These are phyloP conservation scores for Oscheius sp. DNA, from an alignment of 2,888 invertebrate species.

Conservation along the genomic window DNA sequence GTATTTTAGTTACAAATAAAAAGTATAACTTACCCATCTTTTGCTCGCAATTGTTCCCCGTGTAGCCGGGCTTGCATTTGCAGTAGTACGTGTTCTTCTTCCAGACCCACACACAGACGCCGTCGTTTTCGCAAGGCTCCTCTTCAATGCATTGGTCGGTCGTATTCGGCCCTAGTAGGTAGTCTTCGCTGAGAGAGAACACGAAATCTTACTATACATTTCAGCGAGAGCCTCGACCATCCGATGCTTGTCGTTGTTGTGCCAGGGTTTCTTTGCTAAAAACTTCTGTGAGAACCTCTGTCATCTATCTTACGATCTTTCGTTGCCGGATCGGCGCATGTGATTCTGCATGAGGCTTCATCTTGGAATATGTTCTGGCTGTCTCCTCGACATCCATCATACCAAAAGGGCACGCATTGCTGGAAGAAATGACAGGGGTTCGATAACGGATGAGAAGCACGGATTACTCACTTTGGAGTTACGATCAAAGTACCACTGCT, in stretches of 20 bases:
- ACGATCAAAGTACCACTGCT: slow-evolving; percentile 69
- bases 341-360: slow-evolving; percentile 59
- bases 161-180: slow-evolving; percentile 45
- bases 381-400: slow-evolving; percentile 67
- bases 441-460: background rate
- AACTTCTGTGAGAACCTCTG: background rate
- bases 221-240: slow-evolving; percentile 59
- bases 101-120: slow-evolving; percentile 66
- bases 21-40: slow-evolving; percentile 53
- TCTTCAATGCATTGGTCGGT: slow-evolving; percentile 59
- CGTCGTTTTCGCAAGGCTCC: slow-evolving; percentile 70
- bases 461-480: slow-evolving; percentile 46
- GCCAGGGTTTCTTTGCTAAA: slow-evolving; percentile 64
- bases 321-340: slow-evolving; percentile 66
- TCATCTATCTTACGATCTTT: slow-evolving; percentile 52
- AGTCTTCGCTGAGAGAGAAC: background rate
- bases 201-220: slow-evolving; percentile 21
- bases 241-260: slow-evolving; percentile 61
- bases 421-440: slow-evolving; percentile 36
- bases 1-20: background rate
- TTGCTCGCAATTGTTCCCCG: slow-evolving; percentile 66
- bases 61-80: slow-evolving; percentile 65
- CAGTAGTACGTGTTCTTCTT: slow-evolving; percentile 65
- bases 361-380: slow-evolving; percentile 70
- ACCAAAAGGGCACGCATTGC: slow-evolving; percentile 71